phyloP scores from a whole-genome alignment of 2,888 invertebrate species.

The Megalurothrips usitatus region DNA sequence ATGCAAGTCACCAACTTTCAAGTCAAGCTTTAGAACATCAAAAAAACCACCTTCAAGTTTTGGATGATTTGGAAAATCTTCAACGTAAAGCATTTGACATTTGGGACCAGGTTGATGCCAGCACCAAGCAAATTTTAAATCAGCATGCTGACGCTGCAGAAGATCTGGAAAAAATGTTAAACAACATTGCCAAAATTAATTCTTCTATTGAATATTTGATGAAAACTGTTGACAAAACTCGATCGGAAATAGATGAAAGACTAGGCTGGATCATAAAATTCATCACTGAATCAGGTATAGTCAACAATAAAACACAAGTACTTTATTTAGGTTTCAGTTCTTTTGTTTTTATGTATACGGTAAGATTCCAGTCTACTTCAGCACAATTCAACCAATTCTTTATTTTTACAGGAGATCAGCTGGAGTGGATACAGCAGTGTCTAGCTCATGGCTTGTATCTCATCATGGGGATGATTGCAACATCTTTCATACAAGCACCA shows the following conservation, averaged over 20 bases:
- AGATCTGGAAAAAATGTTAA: background rate
- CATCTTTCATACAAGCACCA: constrained; percentile 4
- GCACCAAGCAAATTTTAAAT: constrained; percentile 9
- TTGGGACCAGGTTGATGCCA: constrained; percentile 1
- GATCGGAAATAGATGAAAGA: background rate
- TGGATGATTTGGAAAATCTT: background rate
- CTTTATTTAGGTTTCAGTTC: background rate
- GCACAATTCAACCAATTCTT: background rate
- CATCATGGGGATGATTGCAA: background rate
- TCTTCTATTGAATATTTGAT: background rate
- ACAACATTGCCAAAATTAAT: background rate
- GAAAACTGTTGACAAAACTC: constrained; percentile 17
- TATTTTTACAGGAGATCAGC: background rate
- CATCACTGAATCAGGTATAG: background rate
- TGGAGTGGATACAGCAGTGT: background rate
- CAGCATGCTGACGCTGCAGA: constrained; percentile 9
- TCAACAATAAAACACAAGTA: too few species aligned
- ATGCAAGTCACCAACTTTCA: background rate
- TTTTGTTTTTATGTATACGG: background rate
- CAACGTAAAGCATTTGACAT: constrained; percentile 12
- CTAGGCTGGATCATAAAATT: constrained; percentile 13
- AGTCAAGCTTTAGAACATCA: background rate
- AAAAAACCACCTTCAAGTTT: background rate
- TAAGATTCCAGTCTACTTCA: background rate
- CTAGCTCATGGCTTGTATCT: constrained; percentile 1